phyloP scores from a whole-genome alignment of 2,888 invertebrate species.

The Latrodectus hesperus region DNA sequence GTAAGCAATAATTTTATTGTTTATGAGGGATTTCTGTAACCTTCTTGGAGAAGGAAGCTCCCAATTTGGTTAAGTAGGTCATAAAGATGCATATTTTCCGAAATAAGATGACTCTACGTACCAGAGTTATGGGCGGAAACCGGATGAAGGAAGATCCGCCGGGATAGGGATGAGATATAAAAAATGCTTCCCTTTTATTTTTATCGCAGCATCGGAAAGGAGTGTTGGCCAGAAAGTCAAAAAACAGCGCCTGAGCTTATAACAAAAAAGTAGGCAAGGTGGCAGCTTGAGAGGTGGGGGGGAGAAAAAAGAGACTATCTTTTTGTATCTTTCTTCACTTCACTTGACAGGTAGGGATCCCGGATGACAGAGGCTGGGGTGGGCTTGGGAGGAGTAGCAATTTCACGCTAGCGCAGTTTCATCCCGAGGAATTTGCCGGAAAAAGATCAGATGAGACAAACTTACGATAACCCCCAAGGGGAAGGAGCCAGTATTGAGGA shows the following conservation, averaged over 20 bases:
- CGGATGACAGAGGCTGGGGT: slow-evolving; percentile 32
- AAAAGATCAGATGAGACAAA: slow-evolving; percentile 37
- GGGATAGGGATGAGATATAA: no score
- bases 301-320: not conserved
- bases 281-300: not conserved
- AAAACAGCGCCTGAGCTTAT: not conserved
- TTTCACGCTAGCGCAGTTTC: slow-evolving; percentile 49
- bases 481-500: not conserved
- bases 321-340: slow-evolving; percentile 52
- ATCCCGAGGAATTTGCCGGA: slow-evolving; percentile 36
- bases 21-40: no score
- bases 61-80: no score
- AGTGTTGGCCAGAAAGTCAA: not conserved
- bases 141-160: not conserved
- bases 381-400: slow-evolving; percentile 15
- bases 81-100: no score
- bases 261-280: no score
- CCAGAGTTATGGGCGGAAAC: not conserved
- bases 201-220: no score
- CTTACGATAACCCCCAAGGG: not conserved
- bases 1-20: no score
- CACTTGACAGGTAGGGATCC: slow-evolving; percentile 36
- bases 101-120: no score
- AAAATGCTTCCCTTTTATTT: no score
- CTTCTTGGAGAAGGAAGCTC: no score